Evolutionary conservation across 2,888 invertebrate species (phyloP).

Genomic region (Tortricodes alternella): DNA sequence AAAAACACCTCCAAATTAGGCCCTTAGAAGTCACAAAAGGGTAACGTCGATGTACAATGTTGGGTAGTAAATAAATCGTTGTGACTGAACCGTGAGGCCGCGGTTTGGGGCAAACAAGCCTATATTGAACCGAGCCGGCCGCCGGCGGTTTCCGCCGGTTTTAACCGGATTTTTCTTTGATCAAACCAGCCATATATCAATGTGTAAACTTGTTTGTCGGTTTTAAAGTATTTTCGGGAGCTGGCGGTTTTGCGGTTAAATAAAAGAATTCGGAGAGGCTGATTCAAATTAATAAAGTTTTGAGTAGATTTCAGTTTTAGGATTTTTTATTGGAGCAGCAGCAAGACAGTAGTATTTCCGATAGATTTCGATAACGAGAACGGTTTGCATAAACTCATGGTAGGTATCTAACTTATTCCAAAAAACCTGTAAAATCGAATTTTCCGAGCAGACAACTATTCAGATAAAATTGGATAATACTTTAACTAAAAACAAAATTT

Average conservation of each 20-base stretch:
- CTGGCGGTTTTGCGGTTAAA: not conserved
- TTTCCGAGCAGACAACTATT: too few species aligned
- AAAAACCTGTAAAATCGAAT: too few species aligned
- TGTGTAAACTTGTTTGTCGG: slow-evolving; percentile 19
- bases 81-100: not conserved
- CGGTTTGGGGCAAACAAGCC: slow-evolving; percentile 1
- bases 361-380: too few species aligned
- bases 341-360: too few species aligned
- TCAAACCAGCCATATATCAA: slow-evolving; percentile 9
- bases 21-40: not conserved
- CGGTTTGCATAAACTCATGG: too few species aligned
- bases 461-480: too few species aligned
- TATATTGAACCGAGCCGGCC: slow-evolving; percentile 12
- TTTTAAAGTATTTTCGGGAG: not conserved
- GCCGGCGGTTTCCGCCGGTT: slow-evolving; percentile 21
- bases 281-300: too few species aligned
- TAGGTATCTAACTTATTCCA: too few species aligned
- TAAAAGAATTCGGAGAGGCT: not conserved
- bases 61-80: not conserved
- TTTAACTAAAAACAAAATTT: too few species aligned
- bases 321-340: not conserved
- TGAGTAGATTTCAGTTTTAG: not conserved
- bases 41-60: not conserved
- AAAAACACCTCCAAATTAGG: not conserved
- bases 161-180: slow-evolving; percentile 27